Evolutionary conservation across 2,113 vertebrate genomes (phyloP).

Genomic region (Muscicapa adusta): DNA sequence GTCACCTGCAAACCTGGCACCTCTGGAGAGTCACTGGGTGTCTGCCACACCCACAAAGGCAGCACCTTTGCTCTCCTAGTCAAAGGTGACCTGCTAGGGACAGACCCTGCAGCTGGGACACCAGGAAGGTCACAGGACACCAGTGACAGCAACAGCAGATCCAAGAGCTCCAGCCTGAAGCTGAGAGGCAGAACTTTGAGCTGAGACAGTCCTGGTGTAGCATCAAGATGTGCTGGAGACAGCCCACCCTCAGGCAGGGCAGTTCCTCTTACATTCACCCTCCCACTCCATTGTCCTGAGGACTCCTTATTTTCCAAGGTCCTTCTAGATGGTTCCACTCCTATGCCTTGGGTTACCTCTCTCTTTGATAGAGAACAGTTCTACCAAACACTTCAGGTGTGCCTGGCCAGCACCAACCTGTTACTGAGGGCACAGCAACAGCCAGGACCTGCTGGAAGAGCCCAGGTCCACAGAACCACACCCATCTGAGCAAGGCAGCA

Average conservation of each 20-base stretch:
- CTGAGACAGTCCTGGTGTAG: neutral
- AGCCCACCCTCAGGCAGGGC: neutral
- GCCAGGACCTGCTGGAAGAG: neutral
- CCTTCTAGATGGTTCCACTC: neutral
- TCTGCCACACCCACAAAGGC: accelerated
- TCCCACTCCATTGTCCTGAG: neutral
- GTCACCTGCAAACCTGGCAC: neutral
- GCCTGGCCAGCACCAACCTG: neutral
- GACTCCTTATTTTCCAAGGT: neutral
- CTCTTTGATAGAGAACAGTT: neutral
- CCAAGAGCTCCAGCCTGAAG: neutral
- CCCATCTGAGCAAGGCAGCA: neutral
- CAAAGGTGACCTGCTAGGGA: neutral
- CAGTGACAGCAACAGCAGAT: neutral
- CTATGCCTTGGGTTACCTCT: neutral
- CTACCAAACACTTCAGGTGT: neutral
- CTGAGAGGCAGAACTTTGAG: accelerated
- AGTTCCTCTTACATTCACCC: neutral
- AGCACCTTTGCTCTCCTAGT: neutral
- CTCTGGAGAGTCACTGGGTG: neutral
- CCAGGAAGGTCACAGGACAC: neutral
- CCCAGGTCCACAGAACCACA: neutral
- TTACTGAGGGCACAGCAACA: neutral
- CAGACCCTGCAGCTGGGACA: neutral
- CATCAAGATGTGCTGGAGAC: neutral